Conservation (phyloP, 2,888 invertebrate species). For the Germaria angustata region DNA sequence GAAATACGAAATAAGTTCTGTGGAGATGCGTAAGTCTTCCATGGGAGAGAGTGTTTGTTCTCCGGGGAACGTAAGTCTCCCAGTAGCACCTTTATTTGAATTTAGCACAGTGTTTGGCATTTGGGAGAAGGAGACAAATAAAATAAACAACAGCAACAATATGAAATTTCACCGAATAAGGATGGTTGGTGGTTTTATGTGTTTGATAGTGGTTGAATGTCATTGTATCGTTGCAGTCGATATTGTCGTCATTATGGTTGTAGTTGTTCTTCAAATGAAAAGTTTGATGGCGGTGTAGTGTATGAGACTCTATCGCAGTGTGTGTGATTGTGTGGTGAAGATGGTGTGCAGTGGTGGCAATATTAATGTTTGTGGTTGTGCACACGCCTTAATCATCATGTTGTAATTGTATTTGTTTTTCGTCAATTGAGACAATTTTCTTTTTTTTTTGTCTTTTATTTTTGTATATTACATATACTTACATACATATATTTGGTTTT, state of each 20-base stretch:
- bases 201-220: conserved; percentile 62
- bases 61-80: too few species aligned
- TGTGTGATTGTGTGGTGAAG: conserved; percentile 59
- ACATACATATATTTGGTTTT: too few species aligned
- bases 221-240: conserved; percentile 48
- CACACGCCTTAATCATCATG: conserved; percentile 67
- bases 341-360: conserved; percentile 70
- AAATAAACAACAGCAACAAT: conserved; percentile 56
- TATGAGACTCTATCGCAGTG: conserved; percentile 1
- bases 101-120: conserved; percentile 11
- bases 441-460: conserved; percentile 45
- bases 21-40: too few species aligned
- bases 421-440: conserved; percentile 66
- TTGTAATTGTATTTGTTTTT: conserved; percentile 66
- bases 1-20: too few species aligned
- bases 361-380: conserved; percentile 64
- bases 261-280: conserved; percentile 67
- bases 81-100: not conserved
- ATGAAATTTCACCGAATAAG: conserved; percentile 30
- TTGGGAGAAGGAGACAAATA: conserved; percentile 53
- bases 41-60: too few species aligned
- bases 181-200: conserved; percentile 53
- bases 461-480: conserved; percentile 43
- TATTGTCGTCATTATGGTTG: conserved; percentile 53
- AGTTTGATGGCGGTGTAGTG: conserved; percentile 67